Evolutionary conservation across 2,797 vertebrate species (phyloP), one percentile per base, ranked within the genome.

Genomic region (Falco naumanni): DNA sequence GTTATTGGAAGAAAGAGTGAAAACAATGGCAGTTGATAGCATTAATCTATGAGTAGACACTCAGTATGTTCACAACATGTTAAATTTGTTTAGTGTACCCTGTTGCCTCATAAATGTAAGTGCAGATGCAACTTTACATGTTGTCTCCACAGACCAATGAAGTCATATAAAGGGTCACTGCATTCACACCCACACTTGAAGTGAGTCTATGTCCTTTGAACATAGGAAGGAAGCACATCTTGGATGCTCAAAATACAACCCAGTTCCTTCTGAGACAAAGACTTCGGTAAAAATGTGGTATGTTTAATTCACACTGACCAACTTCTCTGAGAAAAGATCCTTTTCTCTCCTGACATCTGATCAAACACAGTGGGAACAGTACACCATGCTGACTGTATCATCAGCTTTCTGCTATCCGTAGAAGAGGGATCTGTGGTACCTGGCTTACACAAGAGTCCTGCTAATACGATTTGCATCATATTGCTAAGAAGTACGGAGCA

Each of bases 181-280:
- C 31, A 34, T 10, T 45, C 56, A 28, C 51, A 43, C 31, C 48
- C 41, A 43, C 57, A 29, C 59, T 11, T 80, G 59, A 13, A 59
- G 37, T 11, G 31, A 68, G 45, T 9, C 43, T 39, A 37, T 7
- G 20, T 59, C 79, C 47, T 34, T 16, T 54, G 48, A 9, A 34
- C 39, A 22, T 9, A 25, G 0, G 3, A 57, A 75, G n/a, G 25
- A 6, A 10, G 16, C 4, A 15, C 60, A 33, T 4, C 3, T 12
- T 39, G 28, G 31, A 5, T 51, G 37, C 47, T 74, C 61, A 47
- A 34, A 72, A 51, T 13, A 26, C 3, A 63, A 50, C 19, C 20
- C 43, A 34, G 33, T 19, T 78, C 37, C 47, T 54, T 37, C 19
- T 53, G 48, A 48, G 48, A 53, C 37, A 60, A 28, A 64, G 39